phyloP scores from a whole-genome alignment of 92 coral and sea anemone species.

The Umimayanthus chanpuru region DNA sequence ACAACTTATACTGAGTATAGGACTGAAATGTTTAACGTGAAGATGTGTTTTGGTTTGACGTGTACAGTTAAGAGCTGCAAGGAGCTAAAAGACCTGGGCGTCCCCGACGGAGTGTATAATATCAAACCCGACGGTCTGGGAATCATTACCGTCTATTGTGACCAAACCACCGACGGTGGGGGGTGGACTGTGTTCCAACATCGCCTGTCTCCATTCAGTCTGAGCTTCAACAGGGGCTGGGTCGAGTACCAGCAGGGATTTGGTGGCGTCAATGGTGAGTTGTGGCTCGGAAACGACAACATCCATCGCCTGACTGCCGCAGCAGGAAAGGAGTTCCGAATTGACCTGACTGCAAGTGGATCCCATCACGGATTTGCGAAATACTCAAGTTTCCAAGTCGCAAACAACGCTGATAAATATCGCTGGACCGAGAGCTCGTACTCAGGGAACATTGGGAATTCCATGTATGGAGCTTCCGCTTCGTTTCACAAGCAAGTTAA shows the following conservation, averaged over 20 bases:
- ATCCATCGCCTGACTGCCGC: neutral
- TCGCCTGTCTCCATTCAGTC: constrained; percentile 23
- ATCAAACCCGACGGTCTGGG: constrained; percentile 1
- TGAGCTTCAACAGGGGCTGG: constrained; percentile 37
- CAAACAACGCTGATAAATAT: constrained; percentile 18
- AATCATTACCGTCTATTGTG: constrained; percentile 29
- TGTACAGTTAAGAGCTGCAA: constrained; percentile 16
- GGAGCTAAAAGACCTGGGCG: constrained; percentile 7
- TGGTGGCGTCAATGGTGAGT: constrained; percentile 8
- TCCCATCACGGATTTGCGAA: constrained; percentile 15
- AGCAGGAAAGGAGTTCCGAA: constrained; percentile 2
- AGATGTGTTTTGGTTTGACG: too few relatives aligned
- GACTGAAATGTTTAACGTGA: too few relatives aligned
- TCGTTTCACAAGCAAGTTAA: constrained; percentile 16
- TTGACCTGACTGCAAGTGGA: constrained; percentile 29
- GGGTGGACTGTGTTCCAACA: constrained; percentile 29
- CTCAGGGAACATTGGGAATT: constrained; percentile 45
- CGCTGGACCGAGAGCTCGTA: constrained; percentile 40
- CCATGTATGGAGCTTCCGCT: constrained; percentile 28
- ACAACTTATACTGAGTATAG: too few relatives aligned
- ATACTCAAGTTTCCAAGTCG: constrained; percentile 34
- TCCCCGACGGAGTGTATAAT: constrained; percentile 19
- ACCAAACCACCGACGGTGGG: neutral
- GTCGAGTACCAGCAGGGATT: constrained; percentile 34
- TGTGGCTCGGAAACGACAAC: constrained; percentile 28